Evolutionary conservation across 2,888 invertebrate species (phyloP).

Genomic region (Lycia hirtaria): DNA sequence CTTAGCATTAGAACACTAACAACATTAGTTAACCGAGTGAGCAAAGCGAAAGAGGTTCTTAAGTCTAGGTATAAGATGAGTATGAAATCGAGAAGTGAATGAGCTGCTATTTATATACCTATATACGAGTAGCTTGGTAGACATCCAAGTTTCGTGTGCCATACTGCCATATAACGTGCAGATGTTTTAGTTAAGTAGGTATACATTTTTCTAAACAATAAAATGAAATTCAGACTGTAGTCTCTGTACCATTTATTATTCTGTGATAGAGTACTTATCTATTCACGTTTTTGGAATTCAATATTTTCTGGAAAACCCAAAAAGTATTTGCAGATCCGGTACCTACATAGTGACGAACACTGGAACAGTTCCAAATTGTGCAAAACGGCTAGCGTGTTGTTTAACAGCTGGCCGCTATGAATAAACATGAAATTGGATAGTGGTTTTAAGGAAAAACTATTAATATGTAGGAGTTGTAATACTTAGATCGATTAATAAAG

Average conservation of each 20-base stretch:
- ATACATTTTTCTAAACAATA: too few relatives aligned
- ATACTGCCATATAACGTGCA: too few relatives aligned
- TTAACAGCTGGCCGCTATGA: constrained; percentile 63
- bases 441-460: constrained; percentile 31
- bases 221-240: not conserved
- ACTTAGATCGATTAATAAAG: constrained; percentile 22
- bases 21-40: too few relatives aligned
- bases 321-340: constrained; percentile 24
- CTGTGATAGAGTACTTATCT: too few relatives aligned
- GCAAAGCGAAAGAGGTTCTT: too few relatives aligned
- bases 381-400: constrained; percentile 57
- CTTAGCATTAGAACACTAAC: constrained; percentile 49
- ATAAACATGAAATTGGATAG: constrained; percentile 59
- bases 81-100: too few relatives aligned
- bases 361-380: constrained; percentile 73
- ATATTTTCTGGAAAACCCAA: constrained; percentile 33
- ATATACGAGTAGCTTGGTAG: too few relatives aligned
- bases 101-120: too few relatives aligned
- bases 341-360: constrained; percentile 52
- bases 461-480: constrained; percentile 37
- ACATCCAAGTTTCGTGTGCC: too few relatives aligned
- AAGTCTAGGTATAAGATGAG: too few relatives aligned
- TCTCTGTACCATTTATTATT: too few relatives aligned
- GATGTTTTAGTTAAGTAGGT: too few relatives aligned
- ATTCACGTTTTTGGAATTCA: constrained; percentile 17